Conservation (phyloP, 2,113 vertebrate genomes). For the Opisthocomus hoazin region DNA sequence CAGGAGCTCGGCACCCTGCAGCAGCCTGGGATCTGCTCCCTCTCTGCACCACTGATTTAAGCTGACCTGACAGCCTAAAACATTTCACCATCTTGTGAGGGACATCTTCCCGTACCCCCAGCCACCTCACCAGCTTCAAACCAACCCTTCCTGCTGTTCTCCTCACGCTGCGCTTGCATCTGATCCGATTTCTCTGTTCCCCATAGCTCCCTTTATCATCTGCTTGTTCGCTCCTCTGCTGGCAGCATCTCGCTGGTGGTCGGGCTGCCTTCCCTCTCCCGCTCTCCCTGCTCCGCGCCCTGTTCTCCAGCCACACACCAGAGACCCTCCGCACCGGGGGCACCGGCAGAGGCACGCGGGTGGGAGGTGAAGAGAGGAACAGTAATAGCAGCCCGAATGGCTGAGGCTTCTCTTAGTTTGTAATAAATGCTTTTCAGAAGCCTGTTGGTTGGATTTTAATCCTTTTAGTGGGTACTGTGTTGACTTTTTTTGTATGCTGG, state of each 20-base stretch:
- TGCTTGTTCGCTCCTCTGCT: background rate
- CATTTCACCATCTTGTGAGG: background rate
- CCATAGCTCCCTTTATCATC: background rate
- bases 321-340: accelerated
- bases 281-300: background rate
- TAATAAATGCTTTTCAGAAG: background rate
- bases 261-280: background rate
- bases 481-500: background rate
- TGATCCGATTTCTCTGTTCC: background rate
- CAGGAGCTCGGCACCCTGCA: background rate
- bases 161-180: background rate
- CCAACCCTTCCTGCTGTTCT: background rate
- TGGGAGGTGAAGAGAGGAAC: background rate
- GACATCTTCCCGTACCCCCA: background rate
- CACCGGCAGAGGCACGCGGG: accelerated
- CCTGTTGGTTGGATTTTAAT: background rate
- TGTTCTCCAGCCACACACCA: background rate
- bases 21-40: background rate
- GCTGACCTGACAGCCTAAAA: background rate
- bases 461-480: background rate
- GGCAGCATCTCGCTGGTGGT: background rate
- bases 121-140: background rate
- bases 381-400: accelerated
- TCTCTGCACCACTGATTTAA: background rate
- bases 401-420: background rate